Evolutionary conservation across 2,113 vertebrate species (phyloP).

Genomic region (Apaloderma vittatum): DNA sequence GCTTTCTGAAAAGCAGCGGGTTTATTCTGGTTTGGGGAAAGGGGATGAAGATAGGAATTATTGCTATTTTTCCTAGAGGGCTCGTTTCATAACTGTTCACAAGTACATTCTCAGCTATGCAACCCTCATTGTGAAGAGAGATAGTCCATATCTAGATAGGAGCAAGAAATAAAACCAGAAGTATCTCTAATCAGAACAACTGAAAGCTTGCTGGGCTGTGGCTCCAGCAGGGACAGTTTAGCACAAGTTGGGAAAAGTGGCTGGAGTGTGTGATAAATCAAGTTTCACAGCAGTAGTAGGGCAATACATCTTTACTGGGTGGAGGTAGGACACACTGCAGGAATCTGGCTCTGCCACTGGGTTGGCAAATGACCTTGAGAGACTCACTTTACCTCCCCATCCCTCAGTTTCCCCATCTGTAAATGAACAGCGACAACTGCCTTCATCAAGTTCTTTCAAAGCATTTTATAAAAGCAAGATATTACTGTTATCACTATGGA

Average conservation of each 20-base stretch:
- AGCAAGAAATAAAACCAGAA: background rate
- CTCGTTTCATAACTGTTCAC: background rate
- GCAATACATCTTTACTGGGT: background rate
- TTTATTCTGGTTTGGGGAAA: slow-evolving; percentile 19
- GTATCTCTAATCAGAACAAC: background rate
- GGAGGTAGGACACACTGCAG: background rate
- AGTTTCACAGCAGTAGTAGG: background rate
- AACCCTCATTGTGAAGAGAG: background rate
- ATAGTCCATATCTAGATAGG: background rate
- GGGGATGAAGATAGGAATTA: background rate
- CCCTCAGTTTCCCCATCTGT: background rate
- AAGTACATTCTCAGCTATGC: background rate
- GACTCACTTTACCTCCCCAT: background rate
- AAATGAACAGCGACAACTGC: background rate
- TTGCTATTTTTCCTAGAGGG: background rate
- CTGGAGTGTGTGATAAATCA: background rate
- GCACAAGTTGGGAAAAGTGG: background rate
- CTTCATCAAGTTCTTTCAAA: slow-evolving; percentile 12
- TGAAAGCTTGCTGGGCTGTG: background rate
- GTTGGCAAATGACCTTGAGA: background rate
- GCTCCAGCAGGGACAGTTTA: background rate
- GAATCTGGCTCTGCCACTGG: background rate
- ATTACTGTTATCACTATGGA: background rate
- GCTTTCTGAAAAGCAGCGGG: slow-evolving; percentile 5
- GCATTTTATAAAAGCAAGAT: background rate